These are phyloP conservation scores for Salvelinus alpinus DNA, from an alignment of 2,113 vertebrate species.

Conservation along the genomic window DNA sequence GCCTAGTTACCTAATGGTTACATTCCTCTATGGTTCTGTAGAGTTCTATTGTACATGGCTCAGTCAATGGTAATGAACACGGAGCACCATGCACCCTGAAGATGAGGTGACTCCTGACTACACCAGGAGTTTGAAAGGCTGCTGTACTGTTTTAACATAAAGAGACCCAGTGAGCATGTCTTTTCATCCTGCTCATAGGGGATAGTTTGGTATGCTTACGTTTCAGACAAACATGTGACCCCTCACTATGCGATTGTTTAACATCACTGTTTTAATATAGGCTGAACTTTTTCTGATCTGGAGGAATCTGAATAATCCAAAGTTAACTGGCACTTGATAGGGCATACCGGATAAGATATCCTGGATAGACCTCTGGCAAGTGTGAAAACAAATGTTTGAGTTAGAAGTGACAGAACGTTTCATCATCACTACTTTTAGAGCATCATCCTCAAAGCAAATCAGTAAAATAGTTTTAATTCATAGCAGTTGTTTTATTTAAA, in stretches of 20 bases:
- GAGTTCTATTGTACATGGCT: slow-evolving; percentile 68
- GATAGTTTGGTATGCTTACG: slow-evolving; percentile 32
- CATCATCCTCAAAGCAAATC: not conserved
- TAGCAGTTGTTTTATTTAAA: too few species aligned
- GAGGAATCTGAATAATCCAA: slow-evolving; percentile 14
- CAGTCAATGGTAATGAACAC: slow-evolving; percentile 66
- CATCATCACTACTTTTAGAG: too few species aligned
- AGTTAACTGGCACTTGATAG: slow-evolving; percentile 47
- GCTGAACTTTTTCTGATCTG: slow-evolving; percentile 49
- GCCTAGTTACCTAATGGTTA: slow-evolving; percentile 61
- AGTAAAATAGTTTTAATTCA: too few species aligned
- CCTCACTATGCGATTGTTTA: slow-evolving; percentile 1
- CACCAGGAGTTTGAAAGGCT: slow-evolving; percentile 51
- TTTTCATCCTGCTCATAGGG: slow-evolving; percentile 2
- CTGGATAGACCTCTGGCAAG: not conserved
- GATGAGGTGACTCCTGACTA: slow-evolving; percentile 63
- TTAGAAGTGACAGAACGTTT: too few species aligned
- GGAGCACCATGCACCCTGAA: slow-evolving; percentile 76
- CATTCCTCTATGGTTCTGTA: slow-evolving; percentile 69
- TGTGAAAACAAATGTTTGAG: too few species aligned
- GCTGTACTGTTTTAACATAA: slow-evolving; percentile 29
- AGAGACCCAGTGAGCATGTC: slow-evolving; percentile 1
- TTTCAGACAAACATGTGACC: slow-evolving; percentile 22
- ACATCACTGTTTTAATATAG: slow-evolving; percentile 36
- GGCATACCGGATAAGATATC: not conserved